Base-by-base conservation (phyloP, 2,888 invertebrate genomes). In the Cheilosia soror region DNA sequence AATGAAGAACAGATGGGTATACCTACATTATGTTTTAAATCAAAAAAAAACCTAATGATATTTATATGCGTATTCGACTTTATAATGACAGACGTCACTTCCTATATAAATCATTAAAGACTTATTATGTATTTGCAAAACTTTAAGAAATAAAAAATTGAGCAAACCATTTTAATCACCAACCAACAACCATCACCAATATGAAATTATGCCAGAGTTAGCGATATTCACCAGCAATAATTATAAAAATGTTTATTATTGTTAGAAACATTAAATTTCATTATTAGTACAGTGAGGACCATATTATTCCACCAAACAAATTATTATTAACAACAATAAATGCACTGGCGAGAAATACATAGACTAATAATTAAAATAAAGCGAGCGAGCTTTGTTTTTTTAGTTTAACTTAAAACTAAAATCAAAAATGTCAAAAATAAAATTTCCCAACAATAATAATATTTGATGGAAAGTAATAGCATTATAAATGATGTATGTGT, bases 381-480 rank as follows among this genome's bases (percentile, higher is more conserved):
- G 15, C 2, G 51, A 72, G 72, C 62, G 53, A 60, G 72, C 51
- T 62, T 72, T 62, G 51, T 42, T 60, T 62, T 62, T 11, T 51
- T 40, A n/a, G n/a, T n/a, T n/a, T n/a, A 51, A 49, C 11, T 11
- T 29, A 33, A 4, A 5, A 33, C 9, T 27, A 49, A 58, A 49
- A 20, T 33, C 25, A 29, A 62, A 29, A 62, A 44, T 58, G 69
- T 69, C 25, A 73, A 53, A 47, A 57, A 78, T 37, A 47, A 53
- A 65, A 42, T 25, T 11, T 20, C 69, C 77, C 72, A 77, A 68
- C 68, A 76, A 71, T 71, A 72, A 78, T 72, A 83, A 77, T 33
- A 68, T 69, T 68, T n/a, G 53, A 73, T 65, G 9, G 31, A 63
- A 33, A 60, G 27, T 11, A 0, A 58, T 72, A 72, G 72, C 62